Percentiles rank a stretch among this genome's conserved stretches.
These are phyloP conservation scores for Cromileptes altivelis DNA, from an alignment of 2,113 vertebrate genomes.

Conservation along the genomic window DNA sequence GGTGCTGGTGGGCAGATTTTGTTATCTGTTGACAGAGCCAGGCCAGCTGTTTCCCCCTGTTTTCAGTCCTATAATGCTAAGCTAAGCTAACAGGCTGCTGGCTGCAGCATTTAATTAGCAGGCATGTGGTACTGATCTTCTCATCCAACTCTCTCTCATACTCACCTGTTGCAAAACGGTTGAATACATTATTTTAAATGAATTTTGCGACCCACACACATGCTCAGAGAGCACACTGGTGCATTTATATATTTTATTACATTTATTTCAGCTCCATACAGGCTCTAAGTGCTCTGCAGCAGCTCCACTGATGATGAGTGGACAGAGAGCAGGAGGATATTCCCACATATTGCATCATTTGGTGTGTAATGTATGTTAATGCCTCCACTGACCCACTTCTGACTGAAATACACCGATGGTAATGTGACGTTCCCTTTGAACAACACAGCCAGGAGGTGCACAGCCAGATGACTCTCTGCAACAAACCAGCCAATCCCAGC, in stretches of 20 bases:
- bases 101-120: not conserved
- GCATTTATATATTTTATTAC: not conserved
- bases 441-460: constrained; percentile 49
- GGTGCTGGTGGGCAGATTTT: not conserved
- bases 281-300: constrained; percentile 8
- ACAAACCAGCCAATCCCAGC: constrained; percentile 64
- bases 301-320: constrained; percentile 14
- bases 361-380: constrained; percentile 69
- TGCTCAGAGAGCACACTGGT: not conserved
- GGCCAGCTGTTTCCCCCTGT: not conserved
- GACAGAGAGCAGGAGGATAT: constrained; percentile 32
- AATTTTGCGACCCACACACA: not conserved
- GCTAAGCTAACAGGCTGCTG: not conserved
- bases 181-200: too few species aligned
- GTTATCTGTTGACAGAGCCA: not conserved
- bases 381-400: constrained; percentile 77
- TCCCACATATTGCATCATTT: constrained; percentile 65
- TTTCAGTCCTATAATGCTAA: not conserved
- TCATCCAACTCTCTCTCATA: not conserved
- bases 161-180: too few species aligned
- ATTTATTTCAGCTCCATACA: not conserved
- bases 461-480: constrained; percentile 61
- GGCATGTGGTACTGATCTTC: not conserved
- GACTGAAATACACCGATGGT: constrained; percentile 54
- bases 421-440: constrained; percentile 67